Base-by-base conservation (phyloP, 2,113 vertebrate genomes). In the Larimichthys crocea region DNA sequence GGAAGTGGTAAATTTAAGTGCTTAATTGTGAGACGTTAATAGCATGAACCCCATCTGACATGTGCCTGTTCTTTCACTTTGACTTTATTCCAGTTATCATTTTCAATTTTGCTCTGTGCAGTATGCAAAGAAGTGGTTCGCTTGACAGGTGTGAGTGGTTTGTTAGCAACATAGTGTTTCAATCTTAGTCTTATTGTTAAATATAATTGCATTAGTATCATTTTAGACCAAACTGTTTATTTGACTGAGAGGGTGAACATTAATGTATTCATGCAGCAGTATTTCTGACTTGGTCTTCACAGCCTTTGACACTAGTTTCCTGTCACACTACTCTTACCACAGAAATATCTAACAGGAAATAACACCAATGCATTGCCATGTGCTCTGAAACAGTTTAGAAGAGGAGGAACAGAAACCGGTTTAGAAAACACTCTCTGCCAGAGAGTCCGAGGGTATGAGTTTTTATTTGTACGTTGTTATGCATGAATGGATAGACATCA, bases 351-450 rank as follows among this genome's bases (percentile, higher is more conserved):
- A n/a, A 83, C 77, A 88, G 74, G 87, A 89, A 89, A 46, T 46
- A 1, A 9, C 59, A 52, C 48, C 17, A 29, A 1, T 24, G 79
- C n/a, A 14, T 10, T 3, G 11, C 5, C 7, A 31, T 52, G 7
- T 52, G 42, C 31, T 65, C 40, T 29, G n/a, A 64, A 85, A 73
- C 22, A 1, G 26, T 55, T 57, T 2, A 14, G 35, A 14, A 57
- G 1, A 60, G 40, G n/a, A 80, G 82, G 87, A 69, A 91, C 68
- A n/a, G 81, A 92, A 92, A 90, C 69, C 60, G 57, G 29, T 62
- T 77, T 71, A 42, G 10, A 26, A 79, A 70, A 57, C 31, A 24
- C 7, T 6, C 22, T 35, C n/a, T 29, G 44, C 4, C 48, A 49
- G 7, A 76, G 11, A 44, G 48, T 40, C 8, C 1, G 24, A 2